These are phyloP conservation scores for Allacma fusca DNA, from an alignment of 2,888 invertebrate species.

Conservation along the genomic window DNA sequence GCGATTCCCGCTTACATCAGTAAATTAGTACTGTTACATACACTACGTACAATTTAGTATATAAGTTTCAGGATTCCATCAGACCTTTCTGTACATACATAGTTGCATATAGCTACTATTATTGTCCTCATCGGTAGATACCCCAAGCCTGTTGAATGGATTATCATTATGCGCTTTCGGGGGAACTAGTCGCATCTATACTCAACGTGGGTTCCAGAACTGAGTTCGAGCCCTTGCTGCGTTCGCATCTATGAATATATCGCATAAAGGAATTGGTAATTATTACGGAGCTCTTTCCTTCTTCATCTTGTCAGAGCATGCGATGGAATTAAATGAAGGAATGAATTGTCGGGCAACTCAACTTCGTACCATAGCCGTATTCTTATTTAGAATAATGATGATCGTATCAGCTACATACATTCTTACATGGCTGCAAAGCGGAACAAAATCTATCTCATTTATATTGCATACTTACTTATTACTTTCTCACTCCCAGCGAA, in stretches of 20 bases:
- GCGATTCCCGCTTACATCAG: no score
- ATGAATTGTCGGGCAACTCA: conserved; percentile 24
- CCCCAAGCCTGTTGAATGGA: conserved; percentile 30
- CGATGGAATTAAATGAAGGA: conserved; percentile 39
- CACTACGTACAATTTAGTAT: no score
- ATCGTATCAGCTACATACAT: neutral
- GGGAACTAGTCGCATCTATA: neutral
- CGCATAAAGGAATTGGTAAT: conserved; percentile 18
- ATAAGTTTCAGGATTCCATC: no score
- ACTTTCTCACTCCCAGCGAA: neutral
- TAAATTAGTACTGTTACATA: no score
- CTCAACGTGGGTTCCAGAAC: neutral
- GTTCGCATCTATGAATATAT: conserved; percentile 8
- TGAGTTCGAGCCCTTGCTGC: conserved; percentile 17
- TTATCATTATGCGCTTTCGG: neutral
- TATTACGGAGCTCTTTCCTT: conserved; percentile 18
- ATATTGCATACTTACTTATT: no score
- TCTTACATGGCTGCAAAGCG: no score
- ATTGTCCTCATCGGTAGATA: no score
- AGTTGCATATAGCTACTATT: no score
- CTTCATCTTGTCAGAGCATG: conserved; percentile 21
- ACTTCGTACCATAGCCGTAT: neutral
- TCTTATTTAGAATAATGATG: conserved; percentile 9
- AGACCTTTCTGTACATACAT: no score
- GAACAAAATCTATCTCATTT: no score